Conservation (phyloP, 2,888 invertebrate genomes). For the Dryocosmus kuriphilus region DNA sequence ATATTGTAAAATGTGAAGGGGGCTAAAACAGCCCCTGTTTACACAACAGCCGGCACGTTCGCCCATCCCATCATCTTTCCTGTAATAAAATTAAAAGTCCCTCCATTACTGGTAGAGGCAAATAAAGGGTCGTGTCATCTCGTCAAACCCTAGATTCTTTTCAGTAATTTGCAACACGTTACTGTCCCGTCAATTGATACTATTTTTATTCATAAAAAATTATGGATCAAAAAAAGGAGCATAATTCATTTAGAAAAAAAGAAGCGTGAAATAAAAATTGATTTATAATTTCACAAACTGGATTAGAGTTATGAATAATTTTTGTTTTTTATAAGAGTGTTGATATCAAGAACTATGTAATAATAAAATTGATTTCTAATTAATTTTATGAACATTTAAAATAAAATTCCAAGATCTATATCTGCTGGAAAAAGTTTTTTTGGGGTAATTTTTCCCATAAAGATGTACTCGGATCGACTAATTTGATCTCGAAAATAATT, state of each 20-base stretch:
- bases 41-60: constrained; percentile 40
- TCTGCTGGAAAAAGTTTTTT: no score
- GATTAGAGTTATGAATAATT: not conserved
- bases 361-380: no score
- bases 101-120: constrained; percentile 9
- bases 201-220: not conserved
- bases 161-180: constrained; percentile 6
- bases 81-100: constrained; percentile 31
- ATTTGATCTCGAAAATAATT: no score
- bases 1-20: constrained; percentile 28
- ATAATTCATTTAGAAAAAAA: not conserved
- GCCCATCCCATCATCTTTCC: not conserved
- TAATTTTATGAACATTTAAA: no score
- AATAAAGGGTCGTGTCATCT: constrained; percentile 19
- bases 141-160: not conserved
- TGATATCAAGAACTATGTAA: no score
- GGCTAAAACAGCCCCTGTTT: constrained; percentile 36
- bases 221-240: not conserved
- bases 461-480: no score
- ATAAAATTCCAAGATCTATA: no score
- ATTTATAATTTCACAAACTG: not conserved
- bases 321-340: not conserved
- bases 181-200: not conserved
- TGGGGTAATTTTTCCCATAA: no score
- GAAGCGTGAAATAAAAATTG: not conserved